A percentile compares a stretch with the other conserved stretches of the same genome.
Evolutionary conservation across 2,888 invertebrate genomes (phyloP).

Genomic region (Plemyria rubiginata): DNA sequence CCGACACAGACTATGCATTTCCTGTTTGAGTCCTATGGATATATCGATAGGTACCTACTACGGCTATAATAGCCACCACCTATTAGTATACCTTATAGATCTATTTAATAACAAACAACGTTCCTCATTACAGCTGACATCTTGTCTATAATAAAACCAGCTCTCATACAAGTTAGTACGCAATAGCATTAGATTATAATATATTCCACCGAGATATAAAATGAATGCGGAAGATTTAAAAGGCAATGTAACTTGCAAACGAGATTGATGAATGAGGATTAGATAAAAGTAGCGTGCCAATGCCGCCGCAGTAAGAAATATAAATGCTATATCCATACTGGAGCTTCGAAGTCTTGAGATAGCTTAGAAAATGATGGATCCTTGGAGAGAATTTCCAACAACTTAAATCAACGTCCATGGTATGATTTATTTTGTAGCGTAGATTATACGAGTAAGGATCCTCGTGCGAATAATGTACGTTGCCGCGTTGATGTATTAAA

Average conservation of each 20-base stretch:
- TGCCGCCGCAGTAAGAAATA: slow-evolving; percentile 28
- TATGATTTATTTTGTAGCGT: slow-evolving; percentile 18
- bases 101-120: background rate
- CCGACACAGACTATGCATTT: too few relatives aligned
- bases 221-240: slow-evolving; percentile 26
- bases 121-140: background rate
- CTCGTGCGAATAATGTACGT: background rate
- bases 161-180: background rate
- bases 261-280: slow-evolving; percentile 35
- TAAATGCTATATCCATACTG: slow-evolving; percentile 28
- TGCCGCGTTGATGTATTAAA: background rate
- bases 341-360: slow-evolving; percentile 24
- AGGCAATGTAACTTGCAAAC: slow-evolving; percentile 31
- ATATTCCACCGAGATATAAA: slow-evolving; percentile 11
- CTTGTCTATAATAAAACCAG: background rate
- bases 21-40: too few relatives aligned
- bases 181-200: background rate
- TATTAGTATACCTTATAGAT: too few relatives aligned
- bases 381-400: slow-evolving; percentile 20
- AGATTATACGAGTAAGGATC: background rate
- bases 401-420: slow-evolving; percentile 22
- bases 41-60: too few relatives aligned
- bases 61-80: too few relatives aligned
- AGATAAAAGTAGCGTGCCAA: slow-evolving; percentile 34
- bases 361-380: slow-evolving; percentile 32